These are phyloP conservation scores for Idaea aversata DNA, from an alignment of 2,888 invertebrate genomes.

Conservation along the genomic window DNA sequence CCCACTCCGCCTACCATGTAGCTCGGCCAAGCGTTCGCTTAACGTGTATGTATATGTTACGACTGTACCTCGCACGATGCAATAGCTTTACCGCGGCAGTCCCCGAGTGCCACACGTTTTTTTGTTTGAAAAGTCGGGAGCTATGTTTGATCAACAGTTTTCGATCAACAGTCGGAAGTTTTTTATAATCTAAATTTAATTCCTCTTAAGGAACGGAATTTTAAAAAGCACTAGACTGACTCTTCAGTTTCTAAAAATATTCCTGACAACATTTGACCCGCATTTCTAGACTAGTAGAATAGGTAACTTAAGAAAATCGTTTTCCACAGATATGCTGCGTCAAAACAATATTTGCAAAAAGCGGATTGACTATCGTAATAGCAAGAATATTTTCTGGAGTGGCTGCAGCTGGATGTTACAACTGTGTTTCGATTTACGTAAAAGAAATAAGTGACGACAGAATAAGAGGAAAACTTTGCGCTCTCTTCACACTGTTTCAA, in stretches of 20 bases:
- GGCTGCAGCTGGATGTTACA: conserved; percentile 46
- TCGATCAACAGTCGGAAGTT: too few species aligned
- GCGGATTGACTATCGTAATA: conserved; percentile 34
- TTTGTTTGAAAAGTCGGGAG: too few species aligned
- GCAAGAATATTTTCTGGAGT: conserved; percentile 46
- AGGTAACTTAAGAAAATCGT: neutral
- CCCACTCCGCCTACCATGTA: too few species aligned
- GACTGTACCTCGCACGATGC: too few species aligned
- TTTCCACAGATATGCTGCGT: conserved; percentile 34
- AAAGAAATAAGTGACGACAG: conserved; percentile 53
- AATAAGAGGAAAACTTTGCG: conserved; percentile 48
- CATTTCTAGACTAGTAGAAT: neutral
- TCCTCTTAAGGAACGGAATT: too few species aligned
- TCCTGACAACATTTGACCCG: neutral
- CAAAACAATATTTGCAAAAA: conserved; percentile 35
- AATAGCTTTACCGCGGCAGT: too few species aligned
- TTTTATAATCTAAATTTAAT: too few species aligned
- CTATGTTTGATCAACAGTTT: too few species aligned
- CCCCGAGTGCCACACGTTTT: too few species aligned
- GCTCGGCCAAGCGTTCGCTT: too few species aligned
- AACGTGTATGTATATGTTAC: too few species aligned
- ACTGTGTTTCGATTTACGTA: conserved; percentile 47
- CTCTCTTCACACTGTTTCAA: conserved; percentile 39
- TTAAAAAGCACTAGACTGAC: too few species aligned
- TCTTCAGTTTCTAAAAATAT: neutral